These are phyloP conservation scores for Oreochromis mossambicus DNA, from an alignment of 2,797 vertebrate species.

Conservation along the genomic window DNA sequence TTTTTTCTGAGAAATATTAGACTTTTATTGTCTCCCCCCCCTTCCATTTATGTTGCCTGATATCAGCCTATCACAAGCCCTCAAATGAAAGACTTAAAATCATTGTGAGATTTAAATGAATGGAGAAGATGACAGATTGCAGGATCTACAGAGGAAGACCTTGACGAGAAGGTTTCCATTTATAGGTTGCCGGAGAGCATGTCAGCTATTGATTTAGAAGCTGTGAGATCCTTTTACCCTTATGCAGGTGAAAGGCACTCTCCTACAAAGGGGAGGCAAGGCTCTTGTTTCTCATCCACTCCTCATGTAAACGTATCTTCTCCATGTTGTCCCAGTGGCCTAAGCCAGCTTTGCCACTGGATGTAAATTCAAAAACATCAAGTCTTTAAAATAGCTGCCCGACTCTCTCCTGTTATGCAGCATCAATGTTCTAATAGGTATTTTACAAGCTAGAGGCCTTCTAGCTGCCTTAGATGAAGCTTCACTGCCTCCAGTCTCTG, in stretches of 20 bases:
- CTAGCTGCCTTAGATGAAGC: background rate
- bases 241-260: conserved; percentile 20
- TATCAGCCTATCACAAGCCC: background rate
- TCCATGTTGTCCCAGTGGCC: background rate
- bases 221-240: conserved; percentile 40
- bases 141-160: background rate
- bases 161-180: background rate
- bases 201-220: conserved; percentile 36
- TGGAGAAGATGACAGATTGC: background rate
- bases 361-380: background rate
- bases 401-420: background rate
- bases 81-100: background rate
- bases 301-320: conserved; percentile 14
- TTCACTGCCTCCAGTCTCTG: conserved; percentile 14
- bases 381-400: background rate
- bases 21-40: background rate
- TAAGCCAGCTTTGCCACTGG: background rate
- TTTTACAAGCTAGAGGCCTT: background rate
- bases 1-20: background rate
- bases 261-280: background rate
- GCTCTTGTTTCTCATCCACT: conserved; percentile 4
- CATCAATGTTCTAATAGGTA: background rate
- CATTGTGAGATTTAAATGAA: conserved; percentile 19
- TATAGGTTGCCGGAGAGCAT: background rate
- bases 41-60: background rate